Conservation (phyloP, 2,888 invertebrate species). For the Silvanus unidentatus region DNA sequence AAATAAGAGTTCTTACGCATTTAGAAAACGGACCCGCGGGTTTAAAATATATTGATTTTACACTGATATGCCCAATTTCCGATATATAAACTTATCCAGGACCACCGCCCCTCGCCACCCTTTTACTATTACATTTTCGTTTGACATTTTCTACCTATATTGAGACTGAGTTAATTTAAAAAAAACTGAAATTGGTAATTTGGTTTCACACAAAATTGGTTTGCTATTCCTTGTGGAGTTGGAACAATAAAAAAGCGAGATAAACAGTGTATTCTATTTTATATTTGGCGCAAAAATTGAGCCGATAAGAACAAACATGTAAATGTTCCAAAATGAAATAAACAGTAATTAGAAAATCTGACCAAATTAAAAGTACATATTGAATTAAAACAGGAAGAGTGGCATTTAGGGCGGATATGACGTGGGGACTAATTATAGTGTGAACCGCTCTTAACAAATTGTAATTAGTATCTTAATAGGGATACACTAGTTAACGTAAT, state of each 20-base stretch:
- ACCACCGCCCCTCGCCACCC: too few relatives aligned
- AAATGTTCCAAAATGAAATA: not conserved
- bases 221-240: too few relatives aligned
- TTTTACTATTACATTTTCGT: too few relatives aligned
- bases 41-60: slow-evolving; percentile 42
- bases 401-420: slow-evolving; percentile 40
- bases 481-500: slow-evolving; percentile 49
- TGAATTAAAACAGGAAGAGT: slow-evolving; percentile 40
- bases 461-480: slow-evolving; percentile 48
- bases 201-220: too few relatives aligned
- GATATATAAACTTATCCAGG: slow-evolving; percentile 5
- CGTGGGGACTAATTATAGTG: slow-evolving; percentile 44
- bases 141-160: too few relatives aligned
- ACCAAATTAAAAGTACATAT: slow-evolving; percentile 32
- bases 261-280: too few relatives aligned
- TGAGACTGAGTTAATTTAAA: too few relatives aligned
- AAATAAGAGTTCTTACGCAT: slow-evolving; percentile 34
- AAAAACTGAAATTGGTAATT: too few relatives aligned
- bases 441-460: slow-evolving; percentile 45
- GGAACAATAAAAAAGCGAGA: too few relatives aligned
- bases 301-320: not conserved
- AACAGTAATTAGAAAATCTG: slow-evolving; percentile 34
- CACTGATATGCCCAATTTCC: slow-evolving; percentile 13
- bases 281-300: not conserved
- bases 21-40: slow-evolving; percentile 41